Conservation (phyloP, 2,888 invertebrate genomes). For the Selenia dentaria region DNA sequence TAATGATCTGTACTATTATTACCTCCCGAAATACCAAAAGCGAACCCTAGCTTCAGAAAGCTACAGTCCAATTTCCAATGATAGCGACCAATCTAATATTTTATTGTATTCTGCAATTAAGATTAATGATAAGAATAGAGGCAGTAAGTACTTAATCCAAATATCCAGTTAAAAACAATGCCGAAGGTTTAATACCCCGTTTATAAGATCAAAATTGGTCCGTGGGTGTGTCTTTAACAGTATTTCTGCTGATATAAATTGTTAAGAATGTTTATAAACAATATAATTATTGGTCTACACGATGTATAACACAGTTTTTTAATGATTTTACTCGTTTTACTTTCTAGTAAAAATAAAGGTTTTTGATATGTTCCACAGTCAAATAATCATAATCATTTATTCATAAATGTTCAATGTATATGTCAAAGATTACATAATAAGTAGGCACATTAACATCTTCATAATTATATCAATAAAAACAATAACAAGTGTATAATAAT, state of each 20-base stretch:
- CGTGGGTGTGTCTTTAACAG: constrained; percentile 59
- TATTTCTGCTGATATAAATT: constrained; percentile 45
- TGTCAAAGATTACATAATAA: no score
- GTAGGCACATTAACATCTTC: no score
- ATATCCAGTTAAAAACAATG: constrained; percentile 73
- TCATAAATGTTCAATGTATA: no score
- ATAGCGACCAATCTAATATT: constrained; percentile 61
- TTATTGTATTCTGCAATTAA: constrained; percentile 84
- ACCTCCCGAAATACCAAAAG: constrained; percentile 45
- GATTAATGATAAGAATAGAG: constrained; percentile 82
- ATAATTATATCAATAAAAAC: no score
- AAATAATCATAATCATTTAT: no score
- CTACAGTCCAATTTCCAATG: constrained; percentile 56
- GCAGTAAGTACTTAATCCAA: constrained; percentile 82
- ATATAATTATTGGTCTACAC: constrained; percentile 37
- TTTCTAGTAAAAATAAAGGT: no score
- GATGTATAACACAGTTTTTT: constrained; percentile 27
- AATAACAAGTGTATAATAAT: no score
- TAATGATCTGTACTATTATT: constrained; percentile 77
- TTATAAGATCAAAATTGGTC: constrained; percentile 66
- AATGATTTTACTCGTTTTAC: no score
- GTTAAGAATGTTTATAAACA: constrained; percentile 50
- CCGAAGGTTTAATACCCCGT: constrained; percentile 62
- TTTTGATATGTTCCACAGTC: no score
- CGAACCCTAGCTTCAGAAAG: constrained; percentile 51